phyloP scores from a whole-genome alignment of 2,113 vertebrate species.

The Notarius lentiginosus region DNA sequence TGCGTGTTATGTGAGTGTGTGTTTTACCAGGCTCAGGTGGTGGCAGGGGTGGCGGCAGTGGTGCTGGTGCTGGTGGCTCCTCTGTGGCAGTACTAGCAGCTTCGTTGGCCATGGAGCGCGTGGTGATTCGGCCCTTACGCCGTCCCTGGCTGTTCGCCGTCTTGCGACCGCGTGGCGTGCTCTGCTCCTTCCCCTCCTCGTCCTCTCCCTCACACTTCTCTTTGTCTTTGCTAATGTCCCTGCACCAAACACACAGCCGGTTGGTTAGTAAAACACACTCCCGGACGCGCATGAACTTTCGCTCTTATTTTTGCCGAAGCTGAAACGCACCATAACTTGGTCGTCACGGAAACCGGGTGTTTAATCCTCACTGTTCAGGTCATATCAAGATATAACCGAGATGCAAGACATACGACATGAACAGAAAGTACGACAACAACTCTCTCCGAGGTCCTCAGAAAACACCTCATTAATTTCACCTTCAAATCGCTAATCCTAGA shows the following conservation, averaged over 20 bases:
- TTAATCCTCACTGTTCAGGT: neutral
- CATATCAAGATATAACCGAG: neutral
- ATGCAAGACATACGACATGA: neutral
- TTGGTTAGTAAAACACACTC: neutral
- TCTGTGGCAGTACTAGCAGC: constrained; percentile 86
- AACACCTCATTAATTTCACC: too few relatives aligned
- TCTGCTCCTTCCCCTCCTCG: constrained; percentile 91
- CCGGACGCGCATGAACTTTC: neutral
- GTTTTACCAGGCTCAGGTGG: constrained; percentile 83
- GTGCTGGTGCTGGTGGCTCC: constrained; percentile 79
- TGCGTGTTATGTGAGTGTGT: neutral
- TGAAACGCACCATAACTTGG: neutral
- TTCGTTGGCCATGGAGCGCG: constrained; percentile 97
- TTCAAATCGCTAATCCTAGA: too few relatives aligned
- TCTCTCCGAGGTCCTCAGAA: too few relatives aligned
- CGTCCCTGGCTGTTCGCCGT: constrained; percentile 97
- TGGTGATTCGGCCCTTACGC: constrained; percentile 94
- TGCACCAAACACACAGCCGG: constrained; percentile 52
- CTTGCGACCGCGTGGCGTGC: constrained; percentile 88
- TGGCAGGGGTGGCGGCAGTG: constrained; percentile 74
- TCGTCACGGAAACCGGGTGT: neutral
- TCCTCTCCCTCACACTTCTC: constrained; percentile 94
- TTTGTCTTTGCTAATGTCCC: constrained; percentile 95
- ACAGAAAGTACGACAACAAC: too few relatives aligned
- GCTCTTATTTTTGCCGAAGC: neutral